Base-by-base conservation (phyloP, 2,888 invertebrate genomes). In the Apotomis turbidana region DNA sequence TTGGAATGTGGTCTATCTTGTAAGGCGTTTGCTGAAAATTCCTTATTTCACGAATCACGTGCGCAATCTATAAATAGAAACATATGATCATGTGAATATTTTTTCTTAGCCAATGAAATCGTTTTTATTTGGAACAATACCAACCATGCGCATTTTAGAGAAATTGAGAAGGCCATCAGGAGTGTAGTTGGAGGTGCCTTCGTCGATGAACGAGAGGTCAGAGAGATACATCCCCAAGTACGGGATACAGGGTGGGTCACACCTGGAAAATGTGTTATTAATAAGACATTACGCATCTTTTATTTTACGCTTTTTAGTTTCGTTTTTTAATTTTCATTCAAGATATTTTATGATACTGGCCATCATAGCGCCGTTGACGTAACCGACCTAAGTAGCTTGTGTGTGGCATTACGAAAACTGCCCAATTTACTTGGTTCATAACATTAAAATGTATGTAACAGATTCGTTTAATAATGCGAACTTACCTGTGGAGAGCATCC, bases 111-210 rank as follows among this genome's bases (percentile, higher is more conserved):
- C 27, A 27, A 27, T 27, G 27, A 27, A 27, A 27, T 27, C 1
- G 27, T 27, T 27, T 27, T 27, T 41, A 41, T 41, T 41, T 41
- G 6, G 27, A 49, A 49, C 49, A 9, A 49, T 41, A 10, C 88
- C 85, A 90, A 97, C 98, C 98, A 98, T 98, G 92, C 98, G 94
- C 98, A 98, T 98, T 90, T 98, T 98, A 5, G 98, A 97, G 89
- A 98, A 98, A 85, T 98, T 98, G 59, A 98, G 94, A 13, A 98
- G 94, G 68, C 97, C 96, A 76, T 98, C 97, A 3, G 97, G 97
- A 0, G 98, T 97, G 85, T 97, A 97, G 86, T 97, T 98, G 0
- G 98, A 96, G 3, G 98, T 97, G 46, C 98, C 98, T 90, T 98
- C 98, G 87, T 98, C 98, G 71, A 98, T 98, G 87, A 98, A 98